A percentile compares a stretch with the other conserved stretches of the same genome.
Conservation (phyloP, 2,888 invertebrate species). For the Mongoloraphidia duomilia region DNA sequence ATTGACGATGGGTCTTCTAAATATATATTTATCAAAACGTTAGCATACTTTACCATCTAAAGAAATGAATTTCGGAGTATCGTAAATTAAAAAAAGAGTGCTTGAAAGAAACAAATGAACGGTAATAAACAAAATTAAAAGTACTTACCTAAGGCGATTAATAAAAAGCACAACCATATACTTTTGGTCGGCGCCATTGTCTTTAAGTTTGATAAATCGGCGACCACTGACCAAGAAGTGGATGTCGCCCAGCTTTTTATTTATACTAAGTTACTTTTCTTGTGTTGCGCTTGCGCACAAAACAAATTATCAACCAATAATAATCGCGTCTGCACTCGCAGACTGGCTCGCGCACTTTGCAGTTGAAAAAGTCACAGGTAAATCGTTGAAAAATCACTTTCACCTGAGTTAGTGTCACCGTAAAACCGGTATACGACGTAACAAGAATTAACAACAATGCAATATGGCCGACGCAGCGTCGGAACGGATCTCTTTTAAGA, state of each 20-base stretch:
- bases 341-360: not conserved
- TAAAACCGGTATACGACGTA: no score
- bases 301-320: not conserved
- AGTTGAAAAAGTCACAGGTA: slow-evolving; percentile 1
- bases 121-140: no score
- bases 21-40: no score
- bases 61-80: no score
- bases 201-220: slow-evolving; percentile 20
- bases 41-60: no score
- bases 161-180: slow-evolving; percentile 32
- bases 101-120: no score
- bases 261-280: slow-evolving; percentile 27
- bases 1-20: no score
- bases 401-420: slow-evolving; percentile 16
- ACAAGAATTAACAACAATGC: no score
- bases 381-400: slow-evolving; percentile 21
- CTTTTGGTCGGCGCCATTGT: slow-evolving; percentile 27
- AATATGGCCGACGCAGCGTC: no score
- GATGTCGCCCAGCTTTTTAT: slow-evolving; percentile 29
- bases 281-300: slow-evolving; percentile 23
- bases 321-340: not conserved
- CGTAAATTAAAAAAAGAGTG: no score
- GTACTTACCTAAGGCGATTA: slow-evolving; percentile 30
- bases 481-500: no score
- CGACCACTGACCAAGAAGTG: slow-evolving; percentile 32